A percentile compares a stretch with the other conserved stretches of the same genome.
Conservation (phyloP, 2,888 invertebrate species). For the Acanthoscelides obtectus region DNA sequence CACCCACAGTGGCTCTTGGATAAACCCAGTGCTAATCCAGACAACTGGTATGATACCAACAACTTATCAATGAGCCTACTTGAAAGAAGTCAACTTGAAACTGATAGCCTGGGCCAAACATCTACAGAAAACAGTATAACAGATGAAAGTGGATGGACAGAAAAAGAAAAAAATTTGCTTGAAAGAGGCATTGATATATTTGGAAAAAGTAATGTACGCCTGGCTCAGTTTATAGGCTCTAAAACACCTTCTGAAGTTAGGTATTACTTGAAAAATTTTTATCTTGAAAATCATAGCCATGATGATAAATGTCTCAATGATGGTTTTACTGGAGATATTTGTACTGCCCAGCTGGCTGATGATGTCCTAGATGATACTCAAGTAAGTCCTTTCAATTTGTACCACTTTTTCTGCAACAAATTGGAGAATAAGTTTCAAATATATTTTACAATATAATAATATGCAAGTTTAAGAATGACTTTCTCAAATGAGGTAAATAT, state of each 20-base stretch:
- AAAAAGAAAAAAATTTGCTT: conserved; percentile 53
- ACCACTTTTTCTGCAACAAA: no score
- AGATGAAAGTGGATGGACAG: conserved; percentile 49
- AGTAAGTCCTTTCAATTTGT: conserved; percentile 19
- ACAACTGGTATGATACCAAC: conserved; percentile 53
- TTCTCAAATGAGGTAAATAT: no score
- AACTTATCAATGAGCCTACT: conserved; percentile 27
- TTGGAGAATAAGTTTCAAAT: no score
- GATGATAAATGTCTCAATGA: conserved; percentile 5
- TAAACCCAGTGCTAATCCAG: conserved; percentile 50
- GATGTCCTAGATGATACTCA: conserved; percentile 34
- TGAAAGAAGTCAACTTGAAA: conserved; percentile 20
- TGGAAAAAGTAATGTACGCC: conserved; percentile 59
- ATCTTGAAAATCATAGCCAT: conserved; percentile 30
- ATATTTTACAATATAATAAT: no score
- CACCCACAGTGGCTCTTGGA: conserved; percentile 63
- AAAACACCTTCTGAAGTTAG: conserved; percentile 63
- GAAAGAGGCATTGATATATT: conserved; percentile 60
- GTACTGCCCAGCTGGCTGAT: conserved; percentile 30
- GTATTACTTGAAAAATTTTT: conserved; percentile 58
- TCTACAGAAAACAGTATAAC: conserved; percentile 41
- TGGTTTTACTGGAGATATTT: conserved; percentile 31
- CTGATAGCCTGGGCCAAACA: conserved; percentile 28
- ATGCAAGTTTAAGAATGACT: no score
- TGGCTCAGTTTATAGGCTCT: conserved; percentile 62